Evolutionary conservation across 2,888 invertebrate species (phyloP), one percentile per base, ranked within the genome.

Genomic region (Muschampia plurimacula): DNA sequence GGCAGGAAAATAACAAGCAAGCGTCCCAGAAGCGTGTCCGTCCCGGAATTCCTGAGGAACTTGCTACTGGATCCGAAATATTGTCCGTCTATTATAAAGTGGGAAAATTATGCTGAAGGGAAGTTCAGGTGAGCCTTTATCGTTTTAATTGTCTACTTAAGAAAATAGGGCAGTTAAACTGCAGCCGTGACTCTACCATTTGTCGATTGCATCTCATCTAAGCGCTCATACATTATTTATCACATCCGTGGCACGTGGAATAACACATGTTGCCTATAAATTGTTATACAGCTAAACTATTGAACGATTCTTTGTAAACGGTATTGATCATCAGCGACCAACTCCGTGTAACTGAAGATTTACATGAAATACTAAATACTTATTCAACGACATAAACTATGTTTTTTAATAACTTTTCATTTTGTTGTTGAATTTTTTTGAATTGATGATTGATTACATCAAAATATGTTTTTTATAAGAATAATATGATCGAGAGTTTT

Each of bases 1-100:
- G 94, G 94, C 12, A 85, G 91, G 67, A 94, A 93, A 39, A 63
- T 63, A 77, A 82, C 88, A 55, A 85, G 86, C 79, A 94, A 94
- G 82, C 91, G 93, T 62, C 90, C 93, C 7, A 84, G 91, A 76
- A 94, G 93, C 85, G 94, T 94, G 4, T 94, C 94, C 60, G 94
- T 98, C 55, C 98, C 98, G 95, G 98, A 98, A 88, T 98, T 98
- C 88, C 96, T 98, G 79, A 95, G 97, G 77, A 97, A 98, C 85
- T 95, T 98, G 44, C 92, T 98, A 71, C 95, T 96, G 75, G 96
- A 97, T 84, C 95, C 96, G 3, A 93, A 96, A 74, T 97, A 96
- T 77, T 97, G 97, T 84, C 98, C 98, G 0, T 96, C 96, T 67
- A 95, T 98, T 77, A 98, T 98, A 81, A 96, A 97, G 86, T 98